phyloP scores from a whole-genome alignment of 53 echinoderm and acorn worm genomes.

The Zoroaster sp. region DNA sequence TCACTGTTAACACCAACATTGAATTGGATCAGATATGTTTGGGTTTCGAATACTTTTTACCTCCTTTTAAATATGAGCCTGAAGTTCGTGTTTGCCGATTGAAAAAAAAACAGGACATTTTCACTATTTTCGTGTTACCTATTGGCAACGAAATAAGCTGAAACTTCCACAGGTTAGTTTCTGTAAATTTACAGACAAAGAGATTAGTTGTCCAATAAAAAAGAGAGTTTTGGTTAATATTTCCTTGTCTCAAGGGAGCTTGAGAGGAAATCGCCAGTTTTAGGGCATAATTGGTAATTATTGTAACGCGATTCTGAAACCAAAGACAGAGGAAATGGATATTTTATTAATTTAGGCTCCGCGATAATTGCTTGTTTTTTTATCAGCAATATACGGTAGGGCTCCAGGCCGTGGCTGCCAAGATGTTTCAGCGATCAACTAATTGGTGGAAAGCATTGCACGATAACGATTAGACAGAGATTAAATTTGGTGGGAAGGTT shows the following conservation, averaged over 20 bases:
- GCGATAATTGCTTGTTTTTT: background rate
- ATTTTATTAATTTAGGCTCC: background rate
- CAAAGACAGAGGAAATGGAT: background rate
- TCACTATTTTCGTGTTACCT: too few relatives aligned
- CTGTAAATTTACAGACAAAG: background rate
- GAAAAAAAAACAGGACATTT: too few relatives aligned
- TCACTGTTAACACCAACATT: too few relatives aligned
- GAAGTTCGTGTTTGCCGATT: too few relatives aligned
- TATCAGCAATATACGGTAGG: too few relatives aligned
- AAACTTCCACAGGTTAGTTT: background rate
- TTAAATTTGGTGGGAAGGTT: too few relatives aligned
- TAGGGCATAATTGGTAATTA: background rate
- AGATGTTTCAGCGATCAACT: background rate
- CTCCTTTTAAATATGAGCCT: too few relatives aligned
- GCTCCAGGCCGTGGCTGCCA: background rate
- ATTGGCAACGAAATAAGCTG: too few relatives aligned
- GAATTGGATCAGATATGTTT: too few relatives aligned
- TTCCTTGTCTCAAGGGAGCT: background rate
- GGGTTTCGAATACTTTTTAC: too few relatives aligned
- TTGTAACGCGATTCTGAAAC: background rate
- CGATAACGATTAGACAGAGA: too few relatives aligned
- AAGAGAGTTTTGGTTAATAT: background rate
- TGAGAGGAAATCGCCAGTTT: background rate
- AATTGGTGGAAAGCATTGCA: too few relatives aligned
- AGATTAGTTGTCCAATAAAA: background rate